These are phyloP conservation scores for Microplitis manilae DNA, from an alignment of 2,888 invertebrate species.

Conservation along the genomic window DNA sequence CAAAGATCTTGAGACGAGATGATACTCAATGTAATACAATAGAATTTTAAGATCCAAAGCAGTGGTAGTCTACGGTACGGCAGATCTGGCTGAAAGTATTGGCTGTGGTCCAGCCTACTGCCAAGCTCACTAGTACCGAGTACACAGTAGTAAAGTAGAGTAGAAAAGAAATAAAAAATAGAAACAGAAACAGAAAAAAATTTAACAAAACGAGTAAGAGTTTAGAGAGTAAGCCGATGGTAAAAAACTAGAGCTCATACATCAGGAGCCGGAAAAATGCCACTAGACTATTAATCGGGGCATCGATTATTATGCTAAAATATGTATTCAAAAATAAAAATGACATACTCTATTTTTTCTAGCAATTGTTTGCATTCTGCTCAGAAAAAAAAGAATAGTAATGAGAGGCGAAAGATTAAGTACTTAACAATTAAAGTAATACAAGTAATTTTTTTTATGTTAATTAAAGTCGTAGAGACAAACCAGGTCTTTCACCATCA, in stretches of 20 bases:
- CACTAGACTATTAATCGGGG: constrained; percentile 34
- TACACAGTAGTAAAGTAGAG: constrained; percentile 25
- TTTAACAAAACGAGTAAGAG: neutral
- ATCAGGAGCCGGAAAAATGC: constrained; percentile 34
- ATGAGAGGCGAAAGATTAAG: too few relatives aligned
- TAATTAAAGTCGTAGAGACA: too few relatives aligned
- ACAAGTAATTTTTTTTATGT: too few relatives aligned
- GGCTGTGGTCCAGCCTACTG: constrained; percentile 59
- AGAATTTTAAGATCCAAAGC: constrained; percentile 53
- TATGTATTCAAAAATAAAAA: neutral
- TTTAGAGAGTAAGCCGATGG: constrained; percentile 18
- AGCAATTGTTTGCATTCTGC: neutral
- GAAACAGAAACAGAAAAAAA: constrained; percentile 13
- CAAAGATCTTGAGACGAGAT: constrained; percentile 23
- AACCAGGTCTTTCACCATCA: too few relatives aligned
- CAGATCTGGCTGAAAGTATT: constrained; percentile 56
- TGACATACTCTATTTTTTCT: neutral
- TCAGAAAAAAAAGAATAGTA: too few relatives aligned
- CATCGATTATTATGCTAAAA: constrained; percentile 30
- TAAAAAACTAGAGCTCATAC: constrained; percentile 24
- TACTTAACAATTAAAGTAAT: too few relatives aligned
- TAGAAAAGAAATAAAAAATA: constrained; percentile 19
- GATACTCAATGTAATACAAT: constrained; percentile 54
- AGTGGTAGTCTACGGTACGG: constrained; percentile 15
- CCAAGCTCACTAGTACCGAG: constrained; percentile 30